Evolutionary conservation across 2,113 vertebrate species (phyloP), one percentile per base, ranked within the genome.

Genomic region (Epinephelus moara): DNA sequence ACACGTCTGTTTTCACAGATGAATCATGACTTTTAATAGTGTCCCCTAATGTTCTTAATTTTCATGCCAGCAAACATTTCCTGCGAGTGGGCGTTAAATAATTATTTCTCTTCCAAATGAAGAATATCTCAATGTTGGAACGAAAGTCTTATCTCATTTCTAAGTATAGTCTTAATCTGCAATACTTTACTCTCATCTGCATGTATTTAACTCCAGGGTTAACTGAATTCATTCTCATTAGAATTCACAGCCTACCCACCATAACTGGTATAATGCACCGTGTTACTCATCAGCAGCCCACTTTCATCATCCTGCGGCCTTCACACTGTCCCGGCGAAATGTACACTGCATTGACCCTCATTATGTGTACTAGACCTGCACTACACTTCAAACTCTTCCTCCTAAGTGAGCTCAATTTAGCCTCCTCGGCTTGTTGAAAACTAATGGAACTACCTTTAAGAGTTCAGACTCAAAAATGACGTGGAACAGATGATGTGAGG

Each of bases 121-220:
- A 80, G 49, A 56, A 52, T 40, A 62, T 59, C 57, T 70, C 55
- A 13, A 18, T 6, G 40, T 70, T 67, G 42, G 60, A 60, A 50
- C 3, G 0, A 30, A 82, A 47, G 14, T 69, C 61, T 75, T 52
- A 47, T 75, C 63, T 11, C 21, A 27, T 47, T 55, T 79, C 62
- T 66, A 53, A 76, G 70, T 62, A 66, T 49, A 49, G 69, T 72
- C 69, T 56, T 66, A 73, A 81, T 84, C 78, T 77, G 30, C 45
- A 67, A 37, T 10, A 66, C 50, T 10, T 30, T 33, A 11, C 30
- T 70, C 70, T 80, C 17, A 71, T 90, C 82, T 79, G 88, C 88
- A 89, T 87, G 75, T 84, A 0, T 85, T 92, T 90, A 87, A 89
- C 84, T 82, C 75, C 74, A 4, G 84, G 85, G 81, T 87, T 85